phyloP scores from a whole-genome alignment of 2,888 invertebrate genomes.

The Cecidostiba fungosa region DNA sequence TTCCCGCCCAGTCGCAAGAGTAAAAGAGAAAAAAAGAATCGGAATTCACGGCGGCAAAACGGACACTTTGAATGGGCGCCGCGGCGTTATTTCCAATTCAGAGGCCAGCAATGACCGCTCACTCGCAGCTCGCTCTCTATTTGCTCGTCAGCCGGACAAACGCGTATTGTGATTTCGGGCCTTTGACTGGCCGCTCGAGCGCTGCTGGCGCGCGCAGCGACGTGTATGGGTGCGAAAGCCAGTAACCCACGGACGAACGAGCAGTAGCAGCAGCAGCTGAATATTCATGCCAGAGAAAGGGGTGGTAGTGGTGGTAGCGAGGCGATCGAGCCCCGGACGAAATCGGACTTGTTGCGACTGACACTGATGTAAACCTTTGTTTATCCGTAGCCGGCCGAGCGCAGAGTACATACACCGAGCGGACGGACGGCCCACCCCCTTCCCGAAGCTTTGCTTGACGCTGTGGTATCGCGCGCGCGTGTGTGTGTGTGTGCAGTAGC shows the following conservation, averaged over 20 bases:
- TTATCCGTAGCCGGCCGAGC: conserved; percentile 71
- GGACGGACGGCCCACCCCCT: conserved; percentile 54
- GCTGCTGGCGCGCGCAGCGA: conserved; percentile 59
- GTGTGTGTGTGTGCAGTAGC: background rate
- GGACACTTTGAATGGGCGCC: conserved; percentile 74
- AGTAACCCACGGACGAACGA: conserved; percentile 69
- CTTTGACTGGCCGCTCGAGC: conserved; percentile 76
- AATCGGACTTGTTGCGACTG: conserved; percentile 79
- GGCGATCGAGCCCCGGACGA: conserved; percentile 56
- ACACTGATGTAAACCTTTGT: conserved; percentile 80
- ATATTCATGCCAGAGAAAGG: conserved; percentile 68
- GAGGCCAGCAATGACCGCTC: conserved; percentile 73
- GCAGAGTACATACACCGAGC: conserved; percentile 9
- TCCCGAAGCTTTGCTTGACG: conserved; percentile 27
- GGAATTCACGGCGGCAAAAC: conserved; percentile 68
- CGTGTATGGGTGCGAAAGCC: conserved; percentile 68
- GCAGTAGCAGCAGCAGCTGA: conserved; percentile 68
- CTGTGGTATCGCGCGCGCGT: background rate
- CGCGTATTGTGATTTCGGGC: conserved; percentile 79
- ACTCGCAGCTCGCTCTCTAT: conserved; percentile 71
- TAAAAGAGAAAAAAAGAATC: conserved; percentile 19
- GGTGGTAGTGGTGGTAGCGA: conserved; percentile 24
- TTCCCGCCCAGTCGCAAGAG: background rate
- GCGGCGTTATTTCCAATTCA: conserved; percentile 79
- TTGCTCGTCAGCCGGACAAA: conserved; percentile 79